phyloP scores from a whole-genome alignment of 2,888 invertebrate species.

The Sphaerophoria rueppellii region DNA sequence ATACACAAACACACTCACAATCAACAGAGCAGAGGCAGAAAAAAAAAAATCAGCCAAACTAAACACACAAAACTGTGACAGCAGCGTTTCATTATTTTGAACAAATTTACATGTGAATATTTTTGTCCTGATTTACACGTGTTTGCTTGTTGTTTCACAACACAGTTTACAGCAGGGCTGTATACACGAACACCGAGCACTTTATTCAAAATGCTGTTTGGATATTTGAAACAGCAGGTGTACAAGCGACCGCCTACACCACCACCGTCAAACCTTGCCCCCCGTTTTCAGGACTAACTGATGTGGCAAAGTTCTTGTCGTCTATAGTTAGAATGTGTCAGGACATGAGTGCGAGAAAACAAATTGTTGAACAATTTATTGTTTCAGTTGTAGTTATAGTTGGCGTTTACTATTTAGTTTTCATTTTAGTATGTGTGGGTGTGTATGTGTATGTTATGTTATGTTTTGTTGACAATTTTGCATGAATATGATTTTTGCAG shows the following conservation, averaged over 20 bases:
- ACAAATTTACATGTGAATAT: conserved; percentile 60
- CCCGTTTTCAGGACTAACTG: neutral
- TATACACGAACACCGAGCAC: neutral
- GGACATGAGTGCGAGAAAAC: conserved; percentile 48
- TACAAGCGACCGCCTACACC: neutral
- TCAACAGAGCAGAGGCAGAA: neutral
- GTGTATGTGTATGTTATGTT: conserved; percentile 23
- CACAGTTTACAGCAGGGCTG: too few relatives aligned
- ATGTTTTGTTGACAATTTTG: conserved; percentile 49
- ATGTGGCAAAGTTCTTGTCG: too few relatives aligned
- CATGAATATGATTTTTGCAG: conserved; percentile 28
- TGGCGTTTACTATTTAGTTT: neutral
- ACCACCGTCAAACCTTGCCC: neutral
- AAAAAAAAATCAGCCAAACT: conserved; percentile 7
- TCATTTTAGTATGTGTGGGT: neutral
- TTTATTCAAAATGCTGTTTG: conserved; percentile 51
- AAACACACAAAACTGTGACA: conserved; percentile 20
- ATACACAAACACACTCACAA: neutral
- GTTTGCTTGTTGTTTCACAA: conserved; percentile 19
- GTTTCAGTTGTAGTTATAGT: conserved; percentile 36
- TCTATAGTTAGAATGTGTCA: conserved; percentile 41
- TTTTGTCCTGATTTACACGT: conserved; percentile 56
- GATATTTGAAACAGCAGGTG: conserved; percentile 36
- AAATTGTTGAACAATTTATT: conserved; percentile 72
- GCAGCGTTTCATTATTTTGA: conserved; percentile 45